Conservation (phyloP, 2,113 vertebrate species). For the Pseudopodoces humilis region DNA sequence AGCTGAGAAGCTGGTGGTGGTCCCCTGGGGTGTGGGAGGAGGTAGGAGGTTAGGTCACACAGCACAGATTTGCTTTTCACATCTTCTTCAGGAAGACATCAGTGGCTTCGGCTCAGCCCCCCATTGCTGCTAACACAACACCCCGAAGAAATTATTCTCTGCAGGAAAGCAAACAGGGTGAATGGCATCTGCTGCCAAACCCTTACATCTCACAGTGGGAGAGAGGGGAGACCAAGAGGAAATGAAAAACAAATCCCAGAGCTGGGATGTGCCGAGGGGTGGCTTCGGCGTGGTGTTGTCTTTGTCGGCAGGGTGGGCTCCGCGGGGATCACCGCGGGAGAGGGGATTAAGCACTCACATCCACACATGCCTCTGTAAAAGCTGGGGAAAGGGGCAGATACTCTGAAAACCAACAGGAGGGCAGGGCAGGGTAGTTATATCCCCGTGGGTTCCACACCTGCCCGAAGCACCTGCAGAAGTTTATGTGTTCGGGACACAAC, state of each 20-base stretch:
- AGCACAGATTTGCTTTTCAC: neutral
- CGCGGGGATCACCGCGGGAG: accelerated
- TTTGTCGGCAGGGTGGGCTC: neutral
- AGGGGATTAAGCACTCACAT: neutral
- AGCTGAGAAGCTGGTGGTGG: neutral
- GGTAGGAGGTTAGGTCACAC: neutral
- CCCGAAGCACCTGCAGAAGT: neutral
- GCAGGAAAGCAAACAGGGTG: neutral
- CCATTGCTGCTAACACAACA: neutral
- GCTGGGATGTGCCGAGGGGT: neutral
- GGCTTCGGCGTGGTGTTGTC: accelerated
- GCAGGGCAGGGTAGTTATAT: neutral
- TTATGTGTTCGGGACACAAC: neutral
- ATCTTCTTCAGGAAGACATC: neutral
- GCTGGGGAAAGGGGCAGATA: neutral
- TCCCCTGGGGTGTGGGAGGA: neutral
- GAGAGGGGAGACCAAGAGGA: conserved; percentile 35
- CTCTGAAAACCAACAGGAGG: neutral
- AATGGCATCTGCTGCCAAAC: neutral
- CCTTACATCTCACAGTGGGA: neutral
- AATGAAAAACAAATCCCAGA: conserved; percentile 60
- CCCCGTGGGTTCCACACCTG: neutral
- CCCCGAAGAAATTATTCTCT: neutral
- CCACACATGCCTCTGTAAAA: neutral
- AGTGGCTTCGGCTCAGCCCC: neutral